These are phyloP conservation scores for Eonycteris spelaea DNA, from an alignment of 2,113 vertebrate species.

Conservation along the genomic window DNA sequence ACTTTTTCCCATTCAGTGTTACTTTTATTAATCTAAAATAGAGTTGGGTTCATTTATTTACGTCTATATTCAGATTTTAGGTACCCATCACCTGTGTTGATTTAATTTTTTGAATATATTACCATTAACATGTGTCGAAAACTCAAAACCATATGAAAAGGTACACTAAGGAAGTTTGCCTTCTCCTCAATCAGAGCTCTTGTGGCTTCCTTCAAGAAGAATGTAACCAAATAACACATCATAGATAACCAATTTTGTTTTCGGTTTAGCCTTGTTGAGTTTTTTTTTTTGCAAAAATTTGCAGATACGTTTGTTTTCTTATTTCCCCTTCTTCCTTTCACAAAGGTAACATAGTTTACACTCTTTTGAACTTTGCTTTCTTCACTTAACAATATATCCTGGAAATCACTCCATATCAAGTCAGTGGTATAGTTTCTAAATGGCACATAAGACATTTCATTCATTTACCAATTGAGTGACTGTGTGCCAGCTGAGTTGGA, in stretches of 20 bases:
- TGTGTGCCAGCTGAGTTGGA: not conserved
- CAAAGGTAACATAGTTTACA: not conserved
- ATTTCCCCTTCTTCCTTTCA: not conserved
- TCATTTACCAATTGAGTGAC: not conserved
- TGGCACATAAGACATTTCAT: not conserved
- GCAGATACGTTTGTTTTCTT: not conserved
- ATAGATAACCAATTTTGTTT: not conserved
- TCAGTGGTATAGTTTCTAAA: not conserved
- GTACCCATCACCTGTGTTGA: not conserved
- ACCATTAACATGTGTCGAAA: not conserved
- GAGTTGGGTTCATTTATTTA: not conserved
- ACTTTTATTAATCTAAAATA: not conserved
- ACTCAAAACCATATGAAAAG: not conserved
- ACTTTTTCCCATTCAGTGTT: not conserved
- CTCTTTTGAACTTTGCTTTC: not conserved
- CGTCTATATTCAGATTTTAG: not conserved
- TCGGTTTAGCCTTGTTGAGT: not conserved
- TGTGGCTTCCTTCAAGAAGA: not conserved
- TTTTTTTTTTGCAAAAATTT: slow-evolving; percentile 1
- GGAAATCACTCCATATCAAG: slow-evolving; percentile 1
- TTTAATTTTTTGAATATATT: not conserved
- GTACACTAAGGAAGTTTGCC: not conserved
- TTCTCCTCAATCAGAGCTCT: not conserved
- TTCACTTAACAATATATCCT: not conserved
- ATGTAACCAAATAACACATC: not conserved